A percentile compares a stretch with the other conserved stretches of the same genome.
phyloP scores from a whole-genome alignment of 1,140 invertebrate genomes.

The Calliopsis andreniformis region DNA sequence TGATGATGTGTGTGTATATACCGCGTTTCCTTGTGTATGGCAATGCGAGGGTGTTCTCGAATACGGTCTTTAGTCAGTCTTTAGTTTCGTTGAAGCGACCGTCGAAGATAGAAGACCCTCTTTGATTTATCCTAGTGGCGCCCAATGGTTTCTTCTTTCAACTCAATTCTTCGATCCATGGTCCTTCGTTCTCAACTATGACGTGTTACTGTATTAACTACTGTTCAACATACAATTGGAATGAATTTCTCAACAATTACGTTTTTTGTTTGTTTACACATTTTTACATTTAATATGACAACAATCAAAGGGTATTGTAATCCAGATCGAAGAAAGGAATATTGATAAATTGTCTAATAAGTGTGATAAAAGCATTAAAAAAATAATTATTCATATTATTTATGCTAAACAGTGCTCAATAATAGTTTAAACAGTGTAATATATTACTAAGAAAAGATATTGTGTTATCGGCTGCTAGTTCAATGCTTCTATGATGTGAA shows the following conservation, averaged over 20 bases:
- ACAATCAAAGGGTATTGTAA: no score
- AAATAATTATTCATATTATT: not conserved
- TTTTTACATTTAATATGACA: no score
- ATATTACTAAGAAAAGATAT: not conserved
- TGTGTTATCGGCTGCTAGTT: not conserved
- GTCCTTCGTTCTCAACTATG: not conserved
- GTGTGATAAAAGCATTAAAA: not conserved
- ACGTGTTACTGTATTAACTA: no score
- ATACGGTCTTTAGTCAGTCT: constrained; percentile 56
- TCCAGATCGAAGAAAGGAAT: no score
- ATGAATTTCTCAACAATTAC: no score
- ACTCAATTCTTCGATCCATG: constrained; percentile 19
- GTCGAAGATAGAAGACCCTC: constrained; percentile 58
- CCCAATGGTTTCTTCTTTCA: constrained; percentile 25
- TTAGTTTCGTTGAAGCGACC: constrained; percentile 57
- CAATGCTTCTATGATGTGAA: constrained; percentile 6
- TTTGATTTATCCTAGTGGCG: constrained; percentile 27
- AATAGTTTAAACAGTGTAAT: not conserved
- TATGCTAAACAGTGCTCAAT: no score
- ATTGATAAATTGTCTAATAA: no score
- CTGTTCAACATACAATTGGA: no score
- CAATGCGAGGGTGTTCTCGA: constrained; percentile 68
- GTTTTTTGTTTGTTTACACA: no score
- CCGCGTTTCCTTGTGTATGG: constrained; percentile 36
- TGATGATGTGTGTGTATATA: not conserved